phyloP scores from a whole-genome alignment of 1,140 invertebrate genomes.

The Babylonia areolata region DNA sequence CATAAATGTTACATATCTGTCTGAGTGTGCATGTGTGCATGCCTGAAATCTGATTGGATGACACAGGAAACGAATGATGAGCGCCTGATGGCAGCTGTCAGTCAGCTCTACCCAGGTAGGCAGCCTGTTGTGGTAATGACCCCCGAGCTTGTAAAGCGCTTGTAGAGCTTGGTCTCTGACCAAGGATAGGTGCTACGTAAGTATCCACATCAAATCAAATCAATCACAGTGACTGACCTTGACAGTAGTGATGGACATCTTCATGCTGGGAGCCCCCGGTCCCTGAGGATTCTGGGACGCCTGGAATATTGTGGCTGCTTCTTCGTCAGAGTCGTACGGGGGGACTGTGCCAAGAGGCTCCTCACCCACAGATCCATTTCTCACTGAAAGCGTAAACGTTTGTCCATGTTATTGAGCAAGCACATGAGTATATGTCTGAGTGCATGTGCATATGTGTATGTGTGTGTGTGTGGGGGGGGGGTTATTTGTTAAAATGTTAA shows the following conservation, averaged over 20 bases:
- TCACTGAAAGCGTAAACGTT: neutral
- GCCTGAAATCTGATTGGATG: too few relatives aligned
- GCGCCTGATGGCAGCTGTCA: too few relatives aligned
- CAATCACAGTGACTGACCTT: conserved; percentile 59
- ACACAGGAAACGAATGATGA: too few relatives aligned
- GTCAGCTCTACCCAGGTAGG: too few relatives aligned
- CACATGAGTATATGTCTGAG: neutral
- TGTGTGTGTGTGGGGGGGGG: neutral
- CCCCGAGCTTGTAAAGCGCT: too few relatives aligned
- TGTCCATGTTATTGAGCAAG: neutral
- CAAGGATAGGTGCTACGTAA: too few relatives aligned
- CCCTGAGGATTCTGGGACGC: neutral
- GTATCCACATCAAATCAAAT: too few relatives aligned
- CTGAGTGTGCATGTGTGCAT: too few relatives aligned
- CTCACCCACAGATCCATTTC: conserved; percentile 33
- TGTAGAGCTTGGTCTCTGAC: too few relatives aligned
- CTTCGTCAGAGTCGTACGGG: conserved; percentile 4
- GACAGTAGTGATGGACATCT: conserved; percentile 63
- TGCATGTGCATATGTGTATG: neutral
- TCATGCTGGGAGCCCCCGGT: conserved; percentile 48
- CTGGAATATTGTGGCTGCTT: conserved; percentile 19
- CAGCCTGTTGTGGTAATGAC: too few relatives aligned
- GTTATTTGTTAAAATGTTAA: too few relatives aligned
- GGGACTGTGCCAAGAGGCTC: conserved; percentile 48
- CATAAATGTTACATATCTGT: too few relatives aligned